These are phyloP conservation scores for Potamilus streckersoni DNA, from an alignment of 1,140 invertebrate genomes.

Conservation along the genomic window DNA sequence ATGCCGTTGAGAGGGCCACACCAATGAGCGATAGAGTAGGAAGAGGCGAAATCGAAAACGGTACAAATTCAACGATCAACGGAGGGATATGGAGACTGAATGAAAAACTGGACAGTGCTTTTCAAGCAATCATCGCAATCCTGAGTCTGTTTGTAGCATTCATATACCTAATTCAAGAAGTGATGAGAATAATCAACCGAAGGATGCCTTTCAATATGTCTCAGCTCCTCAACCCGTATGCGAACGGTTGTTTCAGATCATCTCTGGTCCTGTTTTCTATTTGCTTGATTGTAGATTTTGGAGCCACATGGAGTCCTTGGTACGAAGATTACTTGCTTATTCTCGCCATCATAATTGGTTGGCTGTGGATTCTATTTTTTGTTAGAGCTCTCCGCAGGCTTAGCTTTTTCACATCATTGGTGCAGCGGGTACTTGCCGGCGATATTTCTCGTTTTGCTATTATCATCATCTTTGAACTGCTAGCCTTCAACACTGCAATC, in stretches of 20 bases:
- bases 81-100: not conserved
- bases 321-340: conserved; percentile 27
- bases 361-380: conserved; percentile 43
- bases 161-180: conserved; percentile 15
- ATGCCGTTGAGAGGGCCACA: conserved; percentile 17
- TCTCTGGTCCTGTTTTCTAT: conserved; percentile 40
- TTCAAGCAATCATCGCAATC: conserved; percentile 11
- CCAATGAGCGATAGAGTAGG: not conserved
- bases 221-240: conserved; percentile 15
- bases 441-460: conserved; percentile 40
- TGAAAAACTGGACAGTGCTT: not conserved
- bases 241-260: conserved; percentile 26
- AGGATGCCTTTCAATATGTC: conserved; percentile 5
- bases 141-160: conserved; percentile 23
- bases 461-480: conserved; percentile 37
- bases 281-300: conserved; percentile 36
- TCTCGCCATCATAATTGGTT: conserved; percentile 35
- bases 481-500: conserved; percentile 48
- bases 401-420: conserved; percentile 45
- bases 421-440: conserved; percentile 37
- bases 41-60: not conserved
- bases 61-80: not conserved
- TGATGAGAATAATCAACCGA: conserved; percentile 7
- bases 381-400: conserved; percentile 30
- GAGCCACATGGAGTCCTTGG: not conserved